These are phyloP conservation scores for Dallia pectoralis DNA, from an alignment of 2,797 vertebrate species.

Conservation along the genomic window DNA sequence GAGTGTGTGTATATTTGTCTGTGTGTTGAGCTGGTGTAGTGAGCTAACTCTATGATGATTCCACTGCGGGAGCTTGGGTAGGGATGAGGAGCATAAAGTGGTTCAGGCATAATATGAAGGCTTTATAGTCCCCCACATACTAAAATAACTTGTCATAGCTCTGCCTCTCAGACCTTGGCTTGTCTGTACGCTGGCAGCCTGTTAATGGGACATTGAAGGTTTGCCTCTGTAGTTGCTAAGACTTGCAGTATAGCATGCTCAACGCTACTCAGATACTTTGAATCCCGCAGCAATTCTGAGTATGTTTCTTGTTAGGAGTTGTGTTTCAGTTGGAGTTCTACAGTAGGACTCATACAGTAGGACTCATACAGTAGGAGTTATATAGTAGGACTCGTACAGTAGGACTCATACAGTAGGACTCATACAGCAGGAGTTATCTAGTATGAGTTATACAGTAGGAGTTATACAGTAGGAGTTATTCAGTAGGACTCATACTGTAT, in stretches of 20 bases:
- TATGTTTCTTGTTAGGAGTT: neutral
- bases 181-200: conserved; percentile 1
- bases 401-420: too few relatives aligned
- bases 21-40: neutral
- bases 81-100: conserved; percentile 35
- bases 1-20: too few relatives aligned
- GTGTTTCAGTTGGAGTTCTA: neutral
- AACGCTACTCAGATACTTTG: neutral
- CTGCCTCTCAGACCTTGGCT: conserved; percentile 1
- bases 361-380: too few relatives aligned
- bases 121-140: conserved; percentile 35
- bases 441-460: too few relatives aligned
- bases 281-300: neutral
- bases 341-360: too few relatives aligned
- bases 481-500: too few relatives aligned
- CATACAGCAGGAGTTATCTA: too few relatives aligned
- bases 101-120: conserved; percentile 47
- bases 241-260: neutral
- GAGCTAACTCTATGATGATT: neutral
- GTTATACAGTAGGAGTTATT: too few relatives aligned
- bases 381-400: too few relatives aligned
- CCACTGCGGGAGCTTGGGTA: conserved; percentile 30
- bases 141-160: conserved; percentile 32
- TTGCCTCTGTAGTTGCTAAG: neutral
- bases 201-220: conserved; percentile 1